These are phyloP conservation scores for Stenolophus ochropezus DNA, from an alignment of 2,888 invertebrate genomes.

Conservation along the genomic window DNA sequence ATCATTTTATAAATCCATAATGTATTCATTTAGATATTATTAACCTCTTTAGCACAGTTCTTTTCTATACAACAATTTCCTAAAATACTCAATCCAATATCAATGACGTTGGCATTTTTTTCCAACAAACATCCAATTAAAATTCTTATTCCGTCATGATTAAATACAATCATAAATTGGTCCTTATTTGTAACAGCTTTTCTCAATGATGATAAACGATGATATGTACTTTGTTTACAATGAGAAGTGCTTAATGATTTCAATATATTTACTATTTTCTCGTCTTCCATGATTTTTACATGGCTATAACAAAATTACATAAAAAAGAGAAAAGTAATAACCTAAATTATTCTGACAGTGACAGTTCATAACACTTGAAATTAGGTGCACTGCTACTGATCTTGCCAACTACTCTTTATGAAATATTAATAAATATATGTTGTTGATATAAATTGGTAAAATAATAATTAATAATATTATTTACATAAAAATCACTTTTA, in stretches of 20 bases:
- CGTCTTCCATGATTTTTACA: conserved; percentile 39
- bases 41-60: conserved; percentile 80
- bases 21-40: neutral
- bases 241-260: conserved; percentile 26
- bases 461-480: no score
- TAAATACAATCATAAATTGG: conserved; percentile 50
- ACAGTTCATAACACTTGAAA: no score
- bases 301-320: no score
- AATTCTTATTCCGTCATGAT: conserved; percentile 38
- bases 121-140: conserved; percentile 13
- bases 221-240: conserved; percentile 25
- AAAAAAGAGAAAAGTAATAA: no score
- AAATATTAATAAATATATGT: no score
- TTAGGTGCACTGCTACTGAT: no score
- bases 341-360: no score
- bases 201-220: conserved; percentile 42
- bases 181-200: conserved; percentile 41
- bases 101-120: conserved; percentile 80
- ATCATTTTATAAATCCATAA: neutral
- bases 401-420: no score
- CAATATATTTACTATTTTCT: conserved; percentile 21
- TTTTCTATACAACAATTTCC: conserved; percentile 87
- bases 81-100: conserved; percentile 85
- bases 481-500: no score
- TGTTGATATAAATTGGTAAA: no score